Evolutionary conservation across 2,113 vertebrate species (phyloP), one percentile per base, ranked within the genome.

Genomic region (Thalassoma bifasciatum): DNA sequence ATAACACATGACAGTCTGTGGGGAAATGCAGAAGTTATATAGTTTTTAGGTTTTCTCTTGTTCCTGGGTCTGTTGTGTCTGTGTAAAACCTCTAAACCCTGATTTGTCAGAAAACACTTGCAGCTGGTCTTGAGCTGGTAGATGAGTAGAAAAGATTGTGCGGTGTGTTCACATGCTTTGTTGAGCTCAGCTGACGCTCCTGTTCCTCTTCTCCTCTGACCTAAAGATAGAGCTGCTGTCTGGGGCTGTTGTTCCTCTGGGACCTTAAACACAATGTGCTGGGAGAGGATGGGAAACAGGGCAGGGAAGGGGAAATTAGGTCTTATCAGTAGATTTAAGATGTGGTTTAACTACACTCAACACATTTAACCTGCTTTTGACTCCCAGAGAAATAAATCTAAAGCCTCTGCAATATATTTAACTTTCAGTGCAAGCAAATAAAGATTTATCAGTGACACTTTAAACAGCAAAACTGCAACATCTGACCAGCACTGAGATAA

Each of bases 211-310:
- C 73, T 77, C 65, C 74, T 68, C 22, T 58, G 66, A 65, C 72
- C 85, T 84, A 87, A 83, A 87, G 79, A 90, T 88, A 89, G 81
- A 82, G 44, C 19, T 23, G 19, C 42, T 47, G 46, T 75, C 56
- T 86, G 83, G 54, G 56, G 64, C 67, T 67, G 64, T 37, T 53
- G 68, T 73, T 85, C 88, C 85, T 72, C 72, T 70, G 88, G 83
- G 89, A 86, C 0, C 75, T 79, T 24, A 79, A 85, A 82, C 78
- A 90, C 87, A 91, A 89, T 89, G 88, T 87, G 57, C 46, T 82
- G 23, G 54, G 70, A 83, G 77, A 30, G 63, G 49, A 74, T 64
- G 51, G 75, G 63, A 77, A 79, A 66, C 42, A 37, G 63, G 65
- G 47, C 40, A 4, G 53, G 34, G 26, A 72, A 68, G 47, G 53